Evolutionary conservation across 1,140 invertebrate species (phyloP), one percentile per base, ranked within the genome.

Genomic region (Zaprionus davidi): DNA sequence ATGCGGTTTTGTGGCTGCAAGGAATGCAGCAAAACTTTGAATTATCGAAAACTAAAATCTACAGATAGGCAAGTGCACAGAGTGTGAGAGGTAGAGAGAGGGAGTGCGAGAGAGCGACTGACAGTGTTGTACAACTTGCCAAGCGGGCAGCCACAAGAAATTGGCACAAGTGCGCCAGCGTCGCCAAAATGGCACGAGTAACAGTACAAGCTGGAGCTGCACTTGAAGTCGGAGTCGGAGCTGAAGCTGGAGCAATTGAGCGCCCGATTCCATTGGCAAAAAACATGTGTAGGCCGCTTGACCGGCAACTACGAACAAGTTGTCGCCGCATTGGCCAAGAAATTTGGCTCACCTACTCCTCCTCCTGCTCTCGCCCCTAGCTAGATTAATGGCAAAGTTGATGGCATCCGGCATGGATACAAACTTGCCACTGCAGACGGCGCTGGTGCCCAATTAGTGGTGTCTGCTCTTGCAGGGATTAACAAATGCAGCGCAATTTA

Each of bases 1-100:
- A 83, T 88, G 81, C 69, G 84, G 84, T 87, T 87, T 88, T 86
- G 82, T 56, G 82, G 82, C 82, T 84, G 49, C 26, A 53, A 81
- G 84, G 84, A 87, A 87, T 88, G 81, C 46, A 68, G 36, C 72
- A 72, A 80, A 86, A 63, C 72, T 86, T 76, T 66, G 77, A 80
- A 82, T 88, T 79, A 87, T 84, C 78, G 68, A 87, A 83, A 88
- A 86, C 62, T 22, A 72, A 87, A 87, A 87, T 87, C 77, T 70
- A 67, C 65, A 74, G 72, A 74, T 78, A 59, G 41, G 6, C n/a
- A 57, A 22, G 68, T 12, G 44, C 4, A 36, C 24, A 11, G 0
- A 9, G 7, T 9, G n/a, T 15, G 69, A 17, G 69, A 41, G 38
- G 0, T 0, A 9, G 28, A 31, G 28, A 56, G 22, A 36, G 57